Conservation (phyloP, 2,113 vertebrate species). For the Paradoxurus hermaphroditus region DNA sequence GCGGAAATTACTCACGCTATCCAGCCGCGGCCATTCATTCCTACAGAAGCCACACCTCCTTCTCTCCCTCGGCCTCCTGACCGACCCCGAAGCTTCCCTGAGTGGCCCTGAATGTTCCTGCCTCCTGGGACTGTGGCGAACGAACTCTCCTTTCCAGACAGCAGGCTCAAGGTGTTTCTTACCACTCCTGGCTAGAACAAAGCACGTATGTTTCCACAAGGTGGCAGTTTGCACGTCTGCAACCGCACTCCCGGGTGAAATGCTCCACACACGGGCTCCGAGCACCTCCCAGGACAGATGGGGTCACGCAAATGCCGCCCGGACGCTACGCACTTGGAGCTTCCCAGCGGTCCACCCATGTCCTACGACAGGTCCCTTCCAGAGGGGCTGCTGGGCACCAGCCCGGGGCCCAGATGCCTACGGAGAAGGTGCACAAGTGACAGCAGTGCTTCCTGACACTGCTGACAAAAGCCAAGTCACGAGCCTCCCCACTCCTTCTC, state of each 20-base stretch:
- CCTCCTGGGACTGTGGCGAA: fast-evolving
- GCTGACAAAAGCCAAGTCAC: not conserved
- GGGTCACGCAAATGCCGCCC: not conserved
- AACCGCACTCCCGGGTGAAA: not conserved
- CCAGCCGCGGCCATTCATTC: not conserved
- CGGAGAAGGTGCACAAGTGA: not conserved
- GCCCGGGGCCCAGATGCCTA: not conserved
- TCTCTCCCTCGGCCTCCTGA: not conserved
- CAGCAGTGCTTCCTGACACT: not conserved
- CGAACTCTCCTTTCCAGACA: not conserved
- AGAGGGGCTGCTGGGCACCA: not conserved
- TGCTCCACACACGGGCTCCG: fast-evolving
- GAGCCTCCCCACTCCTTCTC: not conserved
- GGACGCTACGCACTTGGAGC: not conserved
- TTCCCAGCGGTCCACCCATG: too few species aligned
- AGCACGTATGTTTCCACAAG: too few species aligned
- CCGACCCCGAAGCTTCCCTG: not conserved
- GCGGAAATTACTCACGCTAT: not conserved
- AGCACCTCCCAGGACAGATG: fast-evolving
- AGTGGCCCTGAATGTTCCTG: not conserved
- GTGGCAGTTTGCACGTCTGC: too few species aligned
- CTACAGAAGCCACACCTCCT: too few species aligned
- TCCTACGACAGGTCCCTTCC: too few species aligned
- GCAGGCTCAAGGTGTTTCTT: not conserved
- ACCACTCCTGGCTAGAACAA: not conserved